phyloP scores from a whole-genome alignment of 2,888 invertebrate species.

The Tupiocoris notatus region DNA sequence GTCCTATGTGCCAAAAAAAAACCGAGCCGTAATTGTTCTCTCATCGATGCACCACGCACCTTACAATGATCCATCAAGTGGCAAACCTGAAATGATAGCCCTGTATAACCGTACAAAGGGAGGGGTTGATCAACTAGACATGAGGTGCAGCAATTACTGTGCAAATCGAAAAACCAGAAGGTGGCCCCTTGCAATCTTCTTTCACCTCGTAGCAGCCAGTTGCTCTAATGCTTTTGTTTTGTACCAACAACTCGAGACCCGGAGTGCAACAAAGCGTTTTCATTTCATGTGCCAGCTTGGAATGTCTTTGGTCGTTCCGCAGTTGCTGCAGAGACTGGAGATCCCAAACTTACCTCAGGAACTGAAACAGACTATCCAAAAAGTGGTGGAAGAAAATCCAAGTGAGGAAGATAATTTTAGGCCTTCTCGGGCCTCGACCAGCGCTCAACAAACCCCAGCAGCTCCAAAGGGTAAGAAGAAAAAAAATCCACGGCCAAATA shows the following conservation, averaged over 20 bases:
- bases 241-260: background rate
- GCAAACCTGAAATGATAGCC: slow-evolving; percentile 45
- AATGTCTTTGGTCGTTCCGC: slow-evolving; percentile 2
- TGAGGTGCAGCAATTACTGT: slow-evolving; percentile 45
- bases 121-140: slow-evolving; percentile 45
- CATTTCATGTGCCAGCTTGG: slow-evolving; percentile 33
- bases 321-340: slow-evolving; percentile 26
- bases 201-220: slow-evolving; percentile 39
- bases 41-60: slow-evolving; percentile 46
- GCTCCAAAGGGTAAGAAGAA: no score
- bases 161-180: slow-evolving; percentile 42
- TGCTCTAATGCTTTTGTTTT: slow-evolving; percentile 32
- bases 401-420: background rate
- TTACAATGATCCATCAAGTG: slow-evolving; percentile 21
- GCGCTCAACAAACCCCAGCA: background rate
- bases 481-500: no score
- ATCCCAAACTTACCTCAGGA: slow-evolving; percentile 33
- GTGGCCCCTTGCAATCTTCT: slow-evolving; percentile 47
- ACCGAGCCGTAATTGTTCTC: slow-evolving; percentile 43
- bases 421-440: background rate
- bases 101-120: slow-evolving; percentile 45
- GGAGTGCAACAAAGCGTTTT: slow-evolving; percentile 27
- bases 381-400: background rate
- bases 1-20: slow-evolving; percentile 44
- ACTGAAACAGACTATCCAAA: slow-evolving; percentile 24